Evolutionary conservation across 2,888 invertebrate species (phyloP).

Genomic region (Mechanitis messenoides): DNA sequence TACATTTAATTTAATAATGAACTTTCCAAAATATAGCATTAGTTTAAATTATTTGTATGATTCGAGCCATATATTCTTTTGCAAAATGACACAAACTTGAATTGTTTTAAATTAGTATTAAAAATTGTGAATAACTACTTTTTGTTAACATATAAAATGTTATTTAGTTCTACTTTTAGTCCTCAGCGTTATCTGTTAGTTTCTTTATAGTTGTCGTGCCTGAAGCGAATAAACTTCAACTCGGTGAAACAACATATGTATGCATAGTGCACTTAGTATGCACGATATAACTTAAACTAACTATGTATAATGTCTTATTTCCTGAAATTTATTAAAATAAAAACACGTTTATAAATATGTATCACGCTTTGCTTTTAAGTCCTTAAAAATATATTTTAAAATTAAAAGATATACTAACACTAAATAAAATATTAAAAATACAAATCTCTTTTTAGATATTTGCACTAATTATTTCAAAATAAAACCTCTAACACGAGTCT

Average conservation of each 20-base stretch:
- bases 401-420: background rate
- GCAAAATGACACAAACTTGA: no score
- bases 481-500: constrained; percentile 11
- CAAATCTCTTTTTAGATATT: background rate
- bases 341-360: background rate
- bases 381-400: background rate
- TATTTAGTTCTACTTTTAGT: constrained; percentile 4
- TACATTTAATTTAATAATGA: constrained; percentile 21
- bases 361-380: background rate
- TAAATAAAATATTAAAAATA: constrained; percentile 1
- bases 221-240: constrained; percentile 15
- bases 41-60: no score
- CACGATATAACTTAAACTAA: constrained; percentile 3
- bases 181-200: constrained; percentile 1
- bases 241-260: constrained; percentile 13
- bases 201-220: constrained; percentile 12
- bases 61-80: no score
- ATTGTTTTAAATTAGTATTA: no score
- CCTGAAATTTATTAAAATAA: background rate
- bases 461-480: constrained; percentile 7
- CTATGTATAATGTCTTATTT: constrained; percentile 1
- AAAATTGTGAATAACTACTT: background rate
- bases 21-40: no score
- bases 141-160: background rate
- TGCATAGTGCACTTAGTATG: constrained; percentile 8